These are phyloP conservation scores for Cheilosia grossa DNA, from an alignment of 2,888 invertebrate genomes.

Conservation along the genomic window DNA sequence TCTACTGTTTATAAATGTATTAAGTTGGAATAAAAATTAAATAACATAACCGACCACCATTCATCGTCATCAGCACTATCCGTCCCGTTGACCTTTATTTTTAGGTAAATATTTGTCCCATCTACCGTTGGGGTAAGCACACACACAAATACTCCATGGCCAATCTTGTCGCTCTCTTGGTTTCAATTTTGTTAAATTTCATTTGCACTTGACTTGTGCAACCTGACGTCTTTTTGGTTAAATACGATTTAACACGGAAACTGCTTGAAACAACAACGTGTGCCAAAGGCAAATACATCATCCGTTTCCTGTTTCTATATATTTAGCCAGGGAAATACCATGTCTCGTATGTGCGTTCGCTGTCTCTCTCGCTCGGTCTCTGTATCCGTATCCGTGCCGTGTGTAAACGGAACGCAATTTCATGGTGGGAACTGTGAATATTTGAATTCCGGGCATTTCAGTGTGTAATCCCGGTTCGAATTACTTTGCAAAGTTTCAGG, in stretches of 20 bases:
- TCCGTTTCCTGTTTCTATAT: slow-evolving; percentile 70
- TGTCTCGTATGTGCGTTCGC: slow-evolving; percentile 53
- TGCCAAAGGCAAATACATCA: slow-evolving; percentile 72
- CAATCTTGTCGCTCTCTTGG: slow-evolving; percentile 34
- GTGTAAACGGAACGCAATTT: slow-evolving; percentile 69
- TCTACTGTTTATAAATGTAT: slow-evolving; percentile 17
- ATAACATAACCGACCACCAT: slow-evolving; percentile 21
- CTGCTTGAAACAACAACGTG: slow-evolving; percentile 57
- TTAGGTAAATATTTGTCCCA: slow-evolving; percentile 60
- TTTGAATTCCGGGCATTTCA: slow-evolving; percentile 74
- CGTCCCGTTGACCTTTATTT: slow-evolving; percentile 71
- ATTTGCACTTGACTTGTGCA: slow-evolving; percentile 75
- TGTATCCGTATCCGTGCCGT: neutral
- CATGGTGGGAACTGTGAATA: slow-evolving; percentile 75
- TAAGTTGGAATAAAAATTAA: slow-evolving; percentile 11
- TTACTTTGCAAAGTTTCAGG: slow-evolving; percentile 74
- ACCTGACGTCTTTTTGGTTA: slow-evolving; percentile 74
- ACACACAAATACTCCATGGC: slow-evolving; percentile 32
- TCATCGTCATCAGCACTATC: slow-evolving; percentile 10
- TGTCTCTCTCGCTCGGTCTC: neutral
- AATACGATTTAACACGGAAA: slow-evolving; percentile 72
- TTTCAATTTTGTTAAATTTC: slow-evolving; percentile 71
- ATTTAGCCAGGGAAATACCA: slow-evolving; percentile 55
- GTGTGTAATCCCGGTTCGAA: slow-evolving; percentile 74
- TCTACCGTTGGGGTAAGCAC: slow-evolving; percentile 48